Evolutionary conservation across 2,888 invertebrate genomes (phyloP), one percentile per base, ranked within the genome.

Genomic region (Cheilosia grossa): DNA sequence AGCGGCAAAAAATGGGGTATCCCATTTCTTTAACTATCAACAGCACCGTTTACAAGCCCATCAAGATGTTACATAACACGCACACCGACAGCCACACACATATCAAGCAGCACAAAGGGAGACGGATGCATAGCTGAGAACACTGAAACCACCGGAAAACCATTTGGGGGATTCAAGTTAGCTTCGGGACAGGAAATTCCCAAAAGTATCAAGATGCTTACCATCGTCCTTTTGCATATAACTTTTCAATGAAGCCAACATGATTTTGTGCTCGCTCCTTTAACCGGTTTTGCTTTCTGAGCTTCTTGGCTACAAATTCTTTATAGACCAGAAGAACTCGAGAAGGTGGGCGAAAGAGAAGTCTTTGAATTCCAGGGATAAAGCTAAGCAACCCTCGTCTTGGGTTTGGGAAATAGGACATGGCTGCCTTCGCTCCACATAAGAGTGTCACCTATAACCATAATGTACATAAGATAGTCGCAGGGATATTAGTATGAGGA

Each of bases 121-220:
- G 24, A 24, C 19, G 30, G 47, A 19, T 19, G 3, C 9, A 17
- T 19, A 49, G 42, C 42, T 15, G 30, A 19, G 30, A 30, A 54
- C 51, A 69, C 51, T 53, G 21, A 53, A 70, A 42, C 83, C 59
- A 47, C 58, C 47, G 79, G 70, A 83, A 79, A 79, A 79, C 79
- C 79, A 79, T 79, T 79, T 79, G 59, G 74, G 74, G 69, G 74
- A 59, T 74, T 79, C 69, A 56, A 70, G 74, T 80, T 74, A 66
- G 79, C 74, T 83, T 75, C 30, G 49, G 79, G 74, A 79, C 83
- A 80, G 83, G 83, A 83, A 83, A 70, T 83, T 79, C 74, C 49
- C 69, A 53, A 79, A 79, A 73, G 56, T 69, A 59, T 73, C 73
- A 61, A 80, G 73, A 81, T 64, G 77, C 59, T 72, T 72, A 49